phyloP scores from a whole-genome alignment of 64 coral and sea anemone species.

The Orbicella faveolata region DNA sequence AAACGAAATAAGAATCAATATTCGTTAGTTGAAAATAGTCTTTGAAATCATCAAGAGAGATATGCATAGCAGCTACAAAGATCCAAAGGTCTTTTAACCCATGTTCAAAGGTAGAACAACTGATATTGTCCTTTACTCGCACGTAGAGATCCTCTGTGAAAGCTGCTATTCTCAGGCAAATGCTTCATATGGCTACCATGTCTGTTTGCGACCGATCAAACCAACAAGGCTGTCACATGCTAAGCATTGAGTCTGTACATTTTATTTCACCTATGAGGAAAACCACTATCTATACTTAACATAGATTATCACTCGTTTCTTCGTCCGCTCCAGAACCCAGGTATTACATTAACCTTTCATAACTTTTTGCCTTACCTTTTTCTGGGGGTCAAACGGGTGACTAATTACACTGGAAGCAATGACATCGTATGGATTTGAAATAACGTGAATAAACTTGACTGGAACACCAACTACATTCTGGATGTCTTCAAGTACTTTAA shows the following conservation, averaged over 20 bases:
- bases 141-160: too few species aligned
- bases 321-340: too few species aligned
- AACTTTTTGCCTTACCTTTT: neutral
- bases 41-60: neutral
- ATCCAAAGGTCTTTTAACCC: too few species aligned
- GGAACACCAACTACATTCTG: constrained; percentile 1
- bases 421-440: constrained; percentile 21
- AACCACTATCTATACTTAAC: too few species aligned
- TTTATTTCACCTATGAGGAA: too few species aligned
- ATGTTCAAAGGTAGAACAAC: too few species aligned
- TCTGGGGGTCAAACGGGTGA: neutral
- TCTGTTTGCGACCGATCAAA: too few species aligned
- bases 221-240: too few species aligned
- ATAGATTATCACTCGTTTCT: neutral
- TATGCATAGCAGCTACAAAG: neutral
- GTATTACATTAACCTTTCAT: neutral
- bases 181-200: too few species aligned
- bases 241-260: too few species aligned
- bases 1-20: neutral
- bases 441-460: constrained; percentile 18
- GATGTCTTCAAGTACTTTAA: constrained; percentile 13
- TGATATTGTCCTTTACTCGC: too few species aligned
- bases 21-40: neutral
- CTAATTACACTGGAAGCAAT: neutral
- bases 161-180: too few species aligned